Evolutionary conservation across 2,113 vertebrate genomes (phyloP), one percentile per base, ranked within the genome.

Genomic region (Ameiurus melas): DNA sequence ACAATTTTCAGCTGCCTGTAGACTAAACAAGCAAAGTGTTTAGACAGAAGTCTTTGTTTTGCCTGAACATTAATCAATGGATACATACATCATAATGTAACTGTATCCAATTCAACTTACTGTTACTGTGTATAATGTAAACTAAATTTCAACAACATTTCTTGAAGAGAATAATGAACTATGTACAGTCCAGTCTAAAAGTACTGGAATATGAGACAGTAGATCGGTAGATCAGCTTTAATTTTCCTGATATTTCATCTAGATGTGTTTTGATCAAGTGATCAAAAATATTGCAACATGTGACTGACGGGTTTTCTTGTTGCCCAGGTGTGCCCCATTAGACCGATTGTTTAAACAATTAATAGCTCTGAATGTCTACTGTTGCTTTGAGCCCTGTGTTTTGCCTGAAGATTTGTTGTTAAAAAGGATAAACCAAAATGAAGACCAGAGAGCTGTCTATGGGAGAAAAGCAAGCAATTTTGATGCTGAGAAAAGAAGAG

Each of bases 1-100:
- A 90, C 77, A 87, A 64, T 62, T 86, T 62, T 84, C 81, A 87
- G 51, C 75, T 90, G 86, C 64, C 30, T 68, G 22, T 53, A 68
- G 60, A 64, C 84, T 83, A 82, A 89, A 85, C 68, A 84, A 39
- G n/a, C 33, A 70, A 20, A 86, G 27, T 84, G 86, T 86, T 84
- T 64, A 27, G 60, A 83, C 80, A 62, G 39, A 55, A 64, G 36
- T 19, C 27, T 58, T 84, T 66, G 55, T 64, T 87, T 64, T 51
- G 47, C 60, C 77, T 83, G 85, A 83, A 64, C 79, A 86, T 25
- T 20, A 88, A 79, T 87, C 78, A 86, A 10, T 20, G 53, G 14
- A 62, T 82, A 82, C 33, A 86, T 39, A 39, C 57, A 82, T 86
- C 83, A 80, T 43, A 36, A 60, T 39, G 78, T 82, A 25, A 51